Conservation (phyloP, 2,888 invertebrate genomes). For the Cosmia trapezina region DNA sequence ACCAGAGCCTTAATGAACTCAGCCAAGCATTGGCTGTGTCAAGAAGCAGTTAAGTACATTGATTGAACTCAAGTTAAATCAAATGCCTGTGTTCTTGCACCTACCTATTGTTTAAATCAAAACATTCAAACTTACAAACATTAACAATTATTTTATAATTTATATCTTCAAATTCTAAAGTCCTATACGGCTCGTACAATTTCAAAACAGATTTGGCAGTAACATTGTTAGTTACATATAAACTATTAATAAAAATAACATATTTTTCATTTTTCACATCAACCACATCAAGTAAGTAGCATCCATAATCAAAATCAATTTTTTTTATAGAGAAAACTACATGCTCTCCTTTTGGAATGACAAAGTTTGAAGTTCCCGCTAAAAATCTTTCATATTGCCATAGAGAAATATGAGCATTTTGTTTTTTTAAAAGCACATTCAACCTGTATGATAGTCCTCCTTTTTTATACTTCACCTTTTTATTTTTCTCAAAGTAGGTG, state of each 20-base stretch:
- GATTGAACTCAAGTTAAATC: not conserved
- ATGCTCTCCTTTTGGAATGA: conserved; percentile 80
- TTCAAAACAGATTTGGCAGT: conserved; percentile 73
- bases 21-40: not conserved
- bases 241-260: conserved; percentile 78
- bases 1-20: not conserved
- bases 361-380: conserved; percentile 83
- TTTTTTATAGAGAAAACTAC: conserved; percentile 76
- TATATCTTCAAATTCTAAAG: conserved; percentile 66
- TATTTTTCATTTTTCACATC: conserved; percentile 72
- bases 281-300: conserved; percentile 75
- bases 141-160: conserved; percentile 78
- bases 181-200: conserved; percentile 80
- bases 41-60: not conserved
- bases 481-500: conserved; percentile 64
- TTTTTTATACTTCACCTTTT: conserved; percentile 84
- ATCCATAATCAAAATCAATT: conserved; percentile 78
- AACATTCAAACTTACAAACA: conserved; percentile 84
- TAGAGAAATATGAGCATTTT: conserved; percentile 83
- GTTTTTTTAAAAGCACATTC: conserved; percentile 83
- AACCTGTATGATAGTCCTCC: conserved; percentile 85
- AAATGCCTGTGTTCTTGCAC: no score
- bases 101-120: conserved; percentile 46
- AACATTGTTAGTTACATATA: conserved; percentile 73
- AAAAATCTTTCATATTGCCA: conserved; percentile 90